Evolutionary conservation across 2,888 invertebrate genomes (phyloP).

Genomic region (Lasioglossum vierecki): DNA sequence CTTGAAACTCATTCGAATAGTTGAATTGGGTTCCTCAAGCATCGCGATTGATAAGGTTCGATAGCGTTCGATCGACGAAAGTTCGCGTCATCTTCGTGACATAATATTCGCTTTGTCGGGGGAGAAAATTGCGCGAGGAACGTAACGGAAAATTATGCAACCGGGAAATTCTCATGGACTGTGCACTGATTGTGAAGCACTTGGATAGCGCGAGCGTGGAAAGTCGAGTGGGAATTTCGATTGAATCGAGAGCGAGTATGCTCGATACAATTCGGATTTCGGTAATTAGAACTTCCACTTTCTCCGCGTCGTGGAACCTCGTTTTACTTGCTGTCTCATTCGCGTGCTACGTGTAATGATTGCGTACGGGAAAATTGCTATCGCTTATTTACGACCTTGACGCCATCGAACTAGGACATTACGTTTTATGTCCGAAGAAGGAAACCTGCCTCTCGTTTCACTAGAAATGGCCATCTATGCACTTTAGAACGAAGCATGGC

Average conservation of each 20-base stretch:
- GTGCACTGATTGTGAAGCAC: background rate
- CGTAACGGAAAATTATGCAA: slow-evolving; percentile 23
- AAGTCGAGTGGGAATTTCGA: background rate
- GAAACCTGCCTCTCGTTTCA: background rate
- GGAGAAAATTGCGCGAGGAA: background rate
- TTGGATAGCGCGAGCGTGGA: background rate
- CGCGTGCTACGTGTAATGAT: background rate
- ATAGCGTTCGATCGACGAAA: background rate
- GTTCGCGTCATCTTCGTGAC: too few relatives aligned
- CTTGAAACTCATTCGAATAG: too few relatives aligned
- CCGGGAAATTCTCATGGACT: slow-evolving; percentile 23
- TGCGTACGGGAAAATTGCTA: background rate
- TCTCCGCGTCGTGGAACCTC: background rate
- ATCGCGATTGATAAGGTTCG: background rate
- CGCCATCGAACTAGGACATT: background rate
- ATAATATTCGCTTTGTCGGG: background rate
- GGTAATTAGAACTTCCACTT: background rate
- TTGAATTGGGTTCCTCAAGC: too few relatives aligned
- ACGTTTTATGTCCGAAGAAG: background rate
- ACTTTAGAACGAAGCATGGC: background rate
- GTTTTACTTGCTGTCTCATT: background rate
- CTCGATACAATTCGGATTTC: slow-evolving; percentile 26
- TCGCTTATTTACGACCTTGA: background rate
- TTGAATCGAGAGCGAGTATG: background rate
- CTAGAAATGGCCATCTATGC: background rate